These are phyloP conservation scores for Plumapathes pennacea DNA, from an alignment of 92 coral and sea anemone species.

Conservation along the genomic window DNA sequence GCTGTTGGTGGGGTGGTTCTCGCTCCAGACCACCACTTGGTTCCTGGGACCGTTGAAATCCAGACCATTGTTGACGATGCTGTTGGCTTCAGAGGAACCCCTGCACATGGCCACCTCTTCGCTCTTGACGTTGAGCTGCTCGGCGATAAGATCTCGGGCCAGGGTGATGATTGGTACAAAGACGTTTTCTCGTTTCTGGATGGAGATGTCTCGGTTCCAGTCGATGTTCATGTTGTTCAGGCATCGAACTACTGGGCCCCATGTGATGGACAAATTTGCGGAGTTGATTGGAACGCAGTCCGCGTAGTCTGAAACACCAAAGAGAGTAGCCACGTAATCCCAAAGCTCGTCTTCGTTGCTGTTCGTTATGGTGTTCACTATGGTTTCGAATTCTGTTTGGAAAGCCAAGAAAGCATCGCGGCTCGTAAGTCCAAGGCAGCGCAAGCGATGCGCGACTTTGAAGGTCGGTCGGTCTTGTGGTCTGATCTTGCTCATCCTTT, in stretches of 20 bases:
- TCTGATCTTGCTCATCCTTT: slow-evolving; percentile 15
- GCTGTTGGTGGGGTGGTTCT: slow-evolving; percentile 55
- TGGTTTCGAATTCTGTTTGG: slow-evolving; percentile 15
- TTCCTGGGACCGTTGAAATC: slow-evolving; percentile 1
- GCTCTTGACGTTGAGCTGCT: slow-evolving; percentile 42
- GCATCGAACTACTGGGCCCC: slow-evolving; percentile 27
- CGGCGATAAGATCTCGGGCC: slow-evolving; percentile 47
- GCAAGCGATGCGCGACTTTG: slow-evolving; percentile 29
- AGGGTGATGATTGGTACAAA: slow-evolving; percentile 33
- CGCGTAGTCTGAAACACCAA: slow-evolving; percentile 46
- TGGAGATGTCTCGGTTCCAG: slow-evolving; percentile 61
- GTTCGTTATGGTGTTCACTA: slow-evolving; percentile 18
- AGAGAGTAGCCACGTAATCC: slow-evolving; percentile 38
- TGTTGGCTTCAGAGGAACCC: slow-evolving; percentile 55
- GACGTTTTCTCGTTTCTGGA: slow-evolving; percentile 57
- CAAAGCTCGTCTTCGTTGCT: slow-evolving; percentile 21
- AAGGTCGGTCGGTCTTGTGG: slow-evolving; percentile 55
- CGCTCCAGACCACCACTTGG: slow-evolving; percentile 61
- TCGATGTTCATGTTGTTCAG: slow-evolving; percentile 44
- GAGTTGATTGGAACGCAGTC: slow-evolving; percentile 66
- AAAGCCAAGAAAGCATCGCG: slow-evolving; percentile 34
- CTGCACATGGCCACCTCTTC: slow-evolving; percentile 42
- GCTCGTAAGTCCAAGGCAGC: slow-evolving; percentile 15
- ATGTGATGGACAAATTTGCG: slow-evolving; percentile 46
- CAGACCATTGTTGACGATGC: slow-evolving; percentile 51